These are phyloP conservation scores for Helicoverpa assulta DNA, from an alignment of 2,888 invertebrate species.

Conservation along the genomic window DNA sequence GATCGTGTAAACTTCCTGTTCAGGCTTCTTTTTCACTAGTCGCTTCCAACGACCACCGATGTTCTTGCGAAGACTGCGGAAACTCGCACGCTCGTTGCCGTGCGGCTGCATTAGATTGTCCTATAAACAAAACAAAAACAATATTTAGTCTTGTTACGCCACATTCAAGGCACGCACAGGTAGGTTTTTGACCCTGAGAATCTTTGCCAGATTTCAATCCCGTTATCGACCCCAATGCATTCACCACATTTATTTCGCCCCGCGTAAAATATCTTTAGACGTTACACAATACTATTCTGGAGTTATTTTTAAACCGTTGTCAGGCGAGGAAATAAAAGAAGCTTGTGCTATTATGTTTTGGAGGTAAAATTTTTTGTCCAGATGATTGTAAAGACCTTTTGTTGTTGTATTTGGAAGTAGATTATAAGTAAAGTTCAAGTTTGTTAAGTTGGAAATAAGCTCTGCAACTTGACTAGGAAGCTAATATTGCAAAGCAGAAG, in stretches of 20 bases:
- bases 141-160: constrained; percentile 63
- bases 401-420: constrained; percentile 57
- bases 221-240: constrained; percentile 80
- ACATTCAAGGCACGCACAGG: constrained; percentile 43
- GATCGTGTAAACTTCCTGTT: constrained; percentile 95
- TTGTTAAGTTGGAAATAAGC: constrained; percentile 62
- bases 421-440: constrained; percentile 38
- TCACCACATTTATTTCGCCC: constrained; percentile 72
- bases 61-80: constrained; percentile 96
- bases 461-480: constrained; percentile 76
- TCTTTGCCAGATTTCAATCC: constrained; percentile 72
- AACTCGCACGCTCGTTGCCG: constrained; percentile 93
- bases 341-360: constrained; percentile 67
- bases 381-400: constrained; percentile 29
- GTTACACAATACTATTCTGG: constrained; percentile 76
- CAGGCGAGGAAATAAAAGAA: constrained; percentile 71
- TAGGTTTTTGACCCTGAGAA: constrained; percentile 75
- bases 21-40: constrained; percentile 95
- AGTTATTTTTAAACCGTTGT: constrained; percentile 79
- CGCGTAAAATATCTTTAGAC: constrained; percentile 72
- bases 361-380: constrained; percentile 57
- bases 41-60: constrained; percentile 96
- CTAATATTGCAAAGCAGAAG: constrained; percentile 77
- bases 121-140: constrained; percentile 89
- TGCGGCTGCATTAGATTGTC: constrained; percentile 94